phyloP scores from a whole-genome alignment of 2,888 invertebrate genomes.

The Eustalomyia histrio region DNA sequence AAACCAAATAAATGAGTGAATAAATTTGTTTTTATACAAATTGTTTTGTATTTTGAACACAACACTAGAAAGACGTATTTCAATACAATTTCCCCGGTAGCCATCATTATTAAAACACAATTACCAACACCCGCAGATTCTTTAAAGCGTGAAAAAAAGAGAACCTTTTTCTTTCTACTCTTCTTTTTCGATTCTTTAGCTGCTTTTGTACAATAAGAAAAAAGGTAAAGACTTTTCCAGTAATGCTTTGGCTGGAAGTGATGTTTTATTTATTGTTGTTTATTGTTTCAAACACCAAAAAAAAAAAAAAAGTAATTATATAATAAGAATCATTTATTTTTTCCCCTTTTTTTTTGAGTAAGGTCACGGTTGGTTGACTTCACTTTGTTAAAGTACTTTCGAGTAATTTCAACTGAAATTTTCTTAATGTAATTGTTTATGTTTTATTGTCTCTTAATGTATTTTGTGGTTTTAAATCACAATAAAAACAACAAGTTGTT shows the following conservation, averaged over 20 bases:
- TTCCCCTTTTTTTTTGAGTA: background rate
- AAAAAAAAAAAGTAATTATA: background rate
- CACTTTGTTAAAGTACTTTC: conserved; percentile 17
- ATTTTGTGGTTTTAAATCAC: background rate
- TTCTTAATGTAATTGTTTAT: background rate
- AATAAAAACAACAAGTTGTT: background rate
- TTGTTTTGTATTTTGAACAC: background rate
- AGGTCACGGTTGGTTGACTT: conserved; percentile 50
- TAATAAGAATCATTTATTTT: background rate
- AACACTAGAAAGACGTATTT: background rate
- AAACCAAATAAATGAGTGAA: background rate
- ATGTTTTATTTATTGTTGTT: background rate
- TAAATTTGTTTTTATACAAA: background rate
- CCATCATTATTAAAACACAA: conserved; percentile 37
- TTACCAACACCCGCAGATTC: conserved; percentile 59
- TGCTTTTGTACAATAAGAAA: background rate
- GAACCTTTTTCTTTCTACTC: conserved; percentile 45
- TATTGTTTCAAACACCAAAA: background rate
- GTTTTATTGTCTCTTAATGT: background rate
- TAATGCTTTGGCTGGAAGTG: background rate
- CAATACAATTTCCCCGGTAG: conserved; percentile 23
- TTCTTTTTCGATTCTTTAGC: background rate
- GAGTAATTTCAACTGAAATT: conserved; percentile 4
- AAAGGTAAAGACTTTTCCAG: background rate
- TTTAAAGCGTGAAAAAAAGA: conserved; percentile 61